Base-by-base conservation (phyloP, 2,888 invertebrate species). In the Axea sp. region DNA sequence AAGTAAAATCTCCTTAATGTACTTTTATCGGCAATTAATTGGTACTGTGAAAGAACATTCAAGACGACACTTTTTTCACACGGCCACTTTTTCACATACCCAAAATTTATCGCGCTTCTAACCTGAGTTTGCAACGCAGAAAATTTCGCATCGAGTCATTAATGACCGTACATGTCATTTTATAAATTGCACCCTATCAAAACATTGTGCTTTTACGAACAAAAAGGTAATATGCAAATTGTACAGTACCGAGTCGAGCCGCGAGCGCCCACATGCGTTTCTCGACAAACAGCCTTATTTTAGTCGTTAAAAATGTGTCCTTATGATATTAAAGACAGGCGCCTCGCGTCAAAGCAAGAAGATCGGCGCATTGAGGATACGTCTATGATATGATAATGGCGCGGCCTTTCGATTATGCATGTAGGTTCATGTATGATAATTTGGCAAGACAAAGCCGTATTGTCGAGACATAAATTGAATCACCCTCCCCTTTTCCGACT, bases 381-480 rank as follows among this genome's bases (percentile, higher is more conserved):
- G 75, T 82, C 83, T 83, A 82, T 83, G 83, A 83, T 84, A 84
- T 81, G 82, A 82, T 83, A 83, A 83, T 83, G 79, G 72, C 39
- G 37, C 67, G 65, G 64, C 72, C 65, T 71, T 67, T 71, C 76
- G 76, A 81, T 81, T 82, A 82, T 82, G 79, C 80, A 77, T 81
- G 81, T 83, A 78, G 78, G 78, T 80, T 81, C 82, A 77, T 78
- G 81, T 86, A 85, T 85, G 85, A 85, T 86, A 86, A 86, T 86
- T 83, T 81, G 79, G 79, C 82, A 80, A 86, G 81, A 86, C 86
- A 86, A 86, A 86, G 86, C 84, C 81, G 80, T 81, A 86, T 85
- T 86, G 85, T 85, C 85, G 79, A 76, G 77, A 77, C 81, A 83
- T 83, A 84, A 85, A 84, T 84, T 83, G 84, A 85, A 84, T 83